Evolutionary conservation across 2,888 invertebrate species (phyloP), one percentile per base, ranked within the genome.

Genomic region (Cylloceria caligata): DNA sequence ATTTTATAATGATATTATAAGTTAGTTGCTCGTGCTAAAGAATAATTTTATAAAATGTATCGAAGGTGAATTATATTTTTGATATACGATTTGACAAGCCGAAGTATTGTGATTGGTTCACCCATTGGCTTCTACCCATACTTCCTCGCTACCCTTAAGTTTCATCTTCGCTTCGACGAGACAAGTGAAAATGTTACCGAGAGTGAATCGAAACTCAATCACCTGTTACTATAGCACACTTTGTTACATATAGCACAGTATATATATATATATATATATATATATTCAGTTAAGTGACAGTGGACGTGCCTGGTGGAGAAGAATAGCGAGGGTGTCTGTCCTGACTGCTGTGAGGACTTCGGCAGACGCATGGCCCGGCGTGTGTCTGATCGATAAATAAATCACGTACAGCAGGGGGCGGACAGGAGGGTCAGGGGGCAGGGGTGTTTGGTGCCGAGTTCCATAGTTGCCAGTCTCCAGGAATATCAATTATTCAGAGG

Each of bases 401-500:
- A 81, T 81, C 78, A 81, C 77, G 78, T 71, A 74, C 81, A 65
- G 57, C 42, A 24, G 34, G 52, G 39, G 52, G 42, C 19, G 68
- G 73, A 64, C 55, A 74, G 55, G 34, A 19, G 47, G 52, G 19
- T 34, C 65, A 36, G 49, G 60, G 67, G 34, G 34, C 16, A 19
- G 68, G 27, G 45, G 39, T 52, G 55, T 62, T 68, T 52, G 68
- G 60, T 60, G 36, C 67, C 76, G 52, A 49, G 74, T 55, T 47
- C 71, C 57, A 30, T 42, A 65, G 79, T 34, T 73, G 74, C 67
- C 78, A 67, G 81, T 74, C 81, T 81, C 81, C 74, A 49, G 64
- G 65, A 75, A 83, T 76, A 86, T 87, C 71, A 86, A 85, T 88
- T 87, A 87, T 88, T 84, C 62, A 85, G 64, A 80, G 72, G 74